Percentiles rank a stretch among this genome's conserved stretches.
Evolutionary conservation across 2,888 invertebrate species (phyloP).

Genomic region (Eilema griseolum): DNA sequence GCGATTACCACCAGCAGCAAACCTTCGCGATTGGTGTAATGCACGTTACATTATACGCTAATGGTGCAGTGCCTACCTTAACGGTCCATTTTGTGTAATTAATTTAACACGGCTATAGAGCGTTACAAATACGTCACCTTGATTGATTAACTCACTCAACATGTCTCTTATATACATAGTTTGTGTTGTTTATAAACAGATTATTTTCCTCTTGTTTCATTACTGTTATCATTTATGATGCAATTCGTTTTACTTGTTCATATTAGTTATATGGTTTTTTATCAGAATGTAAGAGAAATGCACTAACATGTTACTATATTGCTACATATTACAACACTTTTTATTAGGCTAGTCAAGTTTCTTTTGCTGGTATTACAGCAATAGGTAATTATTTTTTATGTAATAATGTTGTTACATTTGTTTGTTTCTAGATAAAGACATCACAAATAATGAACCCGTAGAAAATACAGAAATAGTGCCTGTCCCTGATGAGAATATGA

Average conservation of each 20-base stretch:
- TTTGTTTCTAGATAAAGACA: constrained; percentile 79
- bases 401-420: constrained; percentile 10
- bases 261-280: not conserved
- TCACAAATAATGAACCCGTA: constrained; percentile 83
- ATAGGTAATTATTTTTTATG: not conserved
- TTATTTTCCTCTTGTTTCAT: not conserved
- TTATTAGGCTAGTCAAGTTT: not conserved
- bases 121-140: constrained; percentile 16
- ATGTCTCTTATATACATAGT: not conserved
- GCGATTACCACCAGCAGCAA: not conserved
- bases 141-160: constrained; percentile 7
- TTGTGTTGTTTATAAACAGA: not conserved
- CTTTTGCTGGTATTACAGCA: not conserved
- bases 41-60: not conserved
- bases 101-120: not conserved
- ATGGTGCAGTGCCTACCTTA: not conserved
- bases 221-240: not conserved
- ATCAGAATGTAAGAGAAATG: too few relatives aligned
- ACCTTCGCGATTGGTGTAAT: not conserved
- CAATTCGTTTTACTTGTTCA: not conserved
- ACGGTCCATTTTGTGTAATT: constrained; percentile 13
- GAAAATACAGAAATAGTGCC: constrained; percentile 83
- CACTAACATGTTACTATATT: not conserved
- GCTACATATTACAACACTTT: not conserved
- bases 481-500: constrained; percentile 80